Evolutionary conservation across 2,888 invertebrate genomes (phyloP).

Genomic region (Gymnocheta viridis): DNA sequence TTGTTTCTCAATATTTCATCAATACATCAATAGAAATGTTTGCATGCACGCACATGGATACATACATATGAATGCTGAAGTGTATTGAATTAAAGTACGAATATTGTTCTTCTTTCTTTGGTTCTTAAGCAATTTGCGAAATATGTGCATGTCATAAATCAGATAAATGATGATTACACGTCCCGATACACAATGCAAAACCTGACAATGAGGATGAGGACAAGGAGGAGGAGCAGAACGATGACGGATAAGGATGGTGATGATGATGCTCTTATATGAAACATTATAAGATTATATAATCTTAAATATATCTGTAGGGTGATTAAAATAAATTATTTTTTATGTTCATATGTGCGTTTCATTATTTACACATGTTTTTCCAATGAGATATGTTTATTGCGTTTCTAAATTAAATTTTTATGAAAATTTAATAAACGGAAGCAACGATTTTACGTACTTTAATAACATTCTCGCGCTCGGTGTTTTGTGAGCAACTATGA

Average conservation of each 20-base stretch:
- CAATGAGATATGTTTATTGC: conserved; percentile 25
- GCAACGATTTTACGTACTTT: neutral
- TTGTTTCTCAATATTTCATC: conserved; percentile 54
- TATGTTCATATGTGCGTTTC: neutral
- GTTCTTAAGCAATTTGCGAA: conserved; percentile 63
- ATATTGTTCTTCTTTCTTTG: conserved; percentile 25
- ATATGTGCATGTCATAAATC: conserved; percentile 69
- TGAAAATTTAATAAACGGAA: conserved; percentile 2
- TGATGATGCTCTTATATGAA: conserved; percentile 40
- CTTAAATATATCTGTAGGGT: conserved; percentile 28
- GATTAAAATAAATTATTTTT: conserved; percentile 53
- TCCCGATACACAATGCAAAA: conserved; percentile 46
- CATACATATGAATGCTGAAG: neutral
- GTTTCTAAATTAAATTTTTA: neutral
- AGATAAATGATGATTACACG: conserved; percentile 66
- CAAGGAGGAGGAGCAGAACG: neutral
- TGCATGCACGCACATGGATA: neutral
- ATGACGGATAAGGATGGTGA: conserved; percentile 18
- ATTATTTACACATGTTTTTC: conserved; percentile 52
- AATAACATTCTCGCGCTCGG: neutral
- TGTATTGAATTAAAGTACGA: conserved; percentile 45
- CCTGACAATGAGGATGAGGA: conserved; percentile 28
- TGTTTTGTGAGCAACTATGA: too few relatives aligned
- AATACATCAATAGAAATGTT: conserved; percentile 45
- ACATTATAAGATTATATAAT: conserved; percentile 47